Conservation (phyloP, 2,888 invertebrate species). For the Lottia scabra region DNA sequence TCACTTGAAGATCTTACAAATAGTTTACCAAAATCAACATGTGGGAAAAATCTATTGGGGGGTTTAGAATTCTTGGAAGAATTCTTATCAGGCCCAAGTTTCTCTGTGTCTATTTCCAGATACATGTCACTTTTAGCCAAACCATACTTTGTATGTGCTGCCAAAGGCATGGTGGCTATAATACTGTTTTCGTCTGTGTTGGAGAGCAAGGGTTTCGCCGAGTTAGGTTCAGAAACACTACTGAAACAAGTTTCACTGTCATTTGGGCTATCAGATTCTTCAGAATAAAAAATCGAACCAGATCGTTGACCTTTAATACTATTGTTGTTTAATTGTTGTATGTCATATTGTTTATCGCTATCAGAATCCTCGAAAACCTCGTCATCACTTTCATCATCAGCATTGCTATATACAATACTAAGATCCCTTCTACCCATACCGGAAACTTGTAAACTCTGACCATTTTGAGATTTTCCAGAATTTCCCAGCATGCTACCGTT, state of each 20-base stretch:
- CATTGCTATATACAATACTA: constrained; percentile 2
- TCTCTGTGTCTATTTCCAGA: constrained; percentile 17
- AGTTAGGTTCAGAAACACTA: background rate
- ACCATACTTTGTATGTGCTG: constrained; percentile 23
- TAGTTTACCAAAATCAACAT: constrained; percentile 44
- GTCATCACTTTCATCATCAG: constrained; percentile 6
- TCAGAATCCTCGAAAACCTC: constrained; percentile 20
- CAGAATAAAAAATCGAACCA: background rate
- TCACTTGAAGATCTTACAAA: constrained; percentile 37
- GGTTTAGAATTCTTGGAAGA: constrained; percentile 27
- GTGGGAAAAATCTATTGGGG: constrained; percentile 37
- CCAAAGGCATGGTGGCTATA: constrained; percentile 22
- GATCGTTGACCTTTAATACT: background rate
- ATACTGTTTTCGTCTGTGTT: constrained; percentile 25
- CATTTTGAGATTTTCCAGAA: constrained; percentile 30
- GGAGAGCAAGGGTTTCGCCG: constrained; percentile 18
- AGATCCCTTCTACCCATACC: background rate
- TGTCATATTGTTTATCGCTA: background rate
- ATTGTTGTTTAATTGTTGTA: background rate
- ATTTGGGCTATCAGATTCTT: no score
- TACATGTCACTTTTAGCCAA: constrained; percentile 38
- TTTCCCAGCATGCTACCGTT: constrained; percentile 11
- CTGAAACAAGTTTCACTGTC: background rate
- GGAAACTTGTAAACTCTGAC: constrained; percentile 21
- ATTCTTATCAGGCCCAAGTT: constrained; percentile 25